Conservation (phyloP, 2,113 vertebrate species). For the Festucalex cinctus region DNA sequence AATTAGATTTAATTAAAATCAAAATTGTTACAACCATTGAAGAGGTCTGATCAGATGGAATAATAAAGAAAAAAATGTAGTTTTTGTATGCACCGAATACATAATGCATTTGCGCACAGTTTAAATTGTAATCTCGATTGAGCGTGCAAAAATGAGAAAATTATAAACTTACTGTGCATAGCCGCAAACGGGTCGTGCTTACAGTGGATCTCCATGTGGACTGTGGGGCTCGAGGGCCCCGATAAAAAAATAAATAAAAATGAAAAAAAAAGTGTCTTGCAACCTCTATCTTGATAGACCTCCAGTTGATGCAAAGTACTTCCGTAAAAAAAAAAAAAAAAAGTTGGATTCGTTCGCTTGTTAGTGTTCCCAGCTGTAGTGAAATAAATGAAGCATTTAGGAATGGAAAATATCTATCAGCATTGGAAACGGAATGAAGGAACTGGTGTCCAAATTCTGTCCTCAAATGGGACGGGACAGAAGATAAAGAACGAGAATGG, state of each 20-base stretch:
- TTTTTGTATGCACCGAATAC: too few relatives aligned
- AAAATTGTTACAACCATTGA: too few relatives aligned
- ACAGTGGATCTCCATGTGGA: slow-evolving; percentile 97
- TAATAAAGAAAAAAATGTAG: too few relatives aligned
- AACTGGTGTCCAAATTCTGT: slow-evolving; percentile 35
- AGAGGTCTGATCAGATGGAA: too few relatives aligned
- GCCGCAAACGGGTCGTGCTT: slow-evolving; percentile 99
- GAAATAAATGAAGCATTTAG: slow-evolving; percentile 2
- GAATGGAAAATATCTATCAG: slow-evolving; percentile 1
- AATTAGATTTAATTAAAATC: too few relatives aligned
- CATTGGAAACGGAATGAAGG: background rate
- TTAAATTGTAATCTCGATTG: too few relatives aligned
- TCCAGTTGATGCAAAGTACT: slow-evolving; percentile 30
- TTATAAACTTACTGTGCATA: slow-evolving; percentile 92
- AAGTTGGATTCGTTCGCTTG: background rate
- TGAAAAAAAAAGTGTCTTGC: background rate
- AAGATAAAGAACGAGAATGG: slow-evolving; percentile 38
- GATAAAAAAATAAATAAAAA: background rate
- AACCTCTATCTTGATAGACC: slow-evolving; percentile 22
- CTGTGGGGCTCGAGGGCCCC: slow-evolving; percentile 40
- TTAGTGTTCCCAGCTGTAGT: background rate
- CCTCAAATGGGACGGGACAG: slow-evolving; percentile 46
- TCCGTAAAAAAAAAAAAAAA: slow-evolving; percentile 22
- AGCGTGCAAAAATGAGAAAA: background rate
- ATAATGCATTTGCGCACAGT: too few relatives aligned